Percentiles rank a stretch among this genome's conserved stretches.
phyloP scores from a whole-genome alignment of 2,797 vertebrate species.

The Rallus crepitans region DNA sequence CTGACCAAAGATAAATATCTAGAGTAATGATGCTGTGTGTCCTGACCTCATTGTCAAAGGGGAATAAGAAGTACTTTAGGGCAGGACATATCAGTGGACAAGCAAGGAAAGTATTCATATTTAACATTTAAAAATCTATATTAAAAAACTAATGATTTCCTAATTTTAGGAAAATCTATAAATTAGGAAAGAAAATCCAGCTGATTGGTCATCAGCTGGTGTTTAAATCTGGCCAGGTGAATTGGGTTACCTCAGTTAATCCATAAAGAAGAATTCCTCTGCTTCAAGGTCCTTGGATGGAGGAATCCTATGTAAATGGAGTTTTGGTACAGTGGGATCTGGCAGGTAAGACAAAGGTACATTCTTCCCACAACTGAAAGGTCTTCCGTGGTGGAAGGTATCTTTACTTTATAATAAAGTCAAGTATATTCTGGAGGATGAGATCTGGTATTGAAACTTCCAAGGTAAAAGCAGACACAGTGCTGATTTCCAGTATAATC shows the following conservation, averaged over 20 bases:
- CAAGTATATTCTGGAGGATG: neutral
- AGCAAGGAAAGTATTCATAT: neutral
- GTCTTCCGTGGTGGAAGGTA: neutral
- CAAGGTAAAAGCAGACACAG: neutral
- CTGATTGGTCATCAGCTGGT: neutral
- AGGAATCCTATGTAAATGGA: neutral
- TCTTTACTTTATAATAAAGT: neutral
- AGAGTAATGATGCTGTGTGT: neutral
- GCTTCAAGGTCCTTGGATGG: neutral
- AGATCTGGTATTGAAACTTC: neutral
- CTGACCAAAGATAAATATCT: neutral
- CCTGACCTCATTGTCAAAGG: neutral
- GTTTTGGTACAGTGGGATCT: neutral
- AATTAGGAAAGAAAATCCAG: neutral
- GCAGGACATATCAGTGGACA: neutral
- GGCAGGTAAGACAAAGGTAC: neutral
- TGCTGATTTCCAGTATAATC: neutral
- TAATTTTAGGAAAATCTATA: neutral
- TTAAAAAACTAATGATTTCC: neutral
- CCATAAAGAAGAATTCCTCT: neutral
- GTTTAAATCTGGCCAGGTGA: neutral
- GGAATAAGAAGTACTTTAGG: neutral
- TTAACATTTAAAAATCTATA: neutral
- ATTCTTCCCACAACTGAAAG: neutral
- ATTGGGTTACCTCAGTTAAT: neutral